Base-by-base conservation (phyloP, 2,888 invertebrate species). In the Encarsia formosa region DNA sequence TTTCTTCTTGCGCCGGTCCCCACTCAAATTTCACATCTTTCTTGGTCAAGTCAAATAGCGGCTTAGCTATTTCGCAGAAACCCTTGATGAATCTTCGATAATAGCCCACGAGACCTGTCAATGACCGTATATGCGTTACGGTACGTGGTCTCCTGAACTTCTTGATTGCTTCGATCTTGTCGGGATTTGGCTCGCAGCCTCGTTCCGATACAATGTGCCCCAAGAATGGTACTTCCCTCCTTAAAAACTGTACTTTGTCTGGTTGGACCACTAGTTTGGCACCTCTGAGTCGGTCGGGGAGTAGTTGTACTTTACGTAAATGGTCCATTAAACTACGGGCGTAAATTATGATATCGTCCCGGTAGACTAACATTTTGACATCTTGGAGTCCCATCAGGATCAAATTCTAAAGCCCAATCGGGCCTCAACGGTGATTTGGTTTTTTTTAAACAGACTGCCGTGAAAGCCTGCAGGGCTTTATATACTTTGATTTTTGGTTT, bases 241-340 rank as follows among this genome's bases (percentile, higher is more conserved):
- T 37, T 5, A 53, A 11, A 15, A 53, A 49, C 5, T 53, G 11
- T 5, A 42, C 49, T 31, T 53, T 49, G 9, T 49, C 43, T 3
- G 39, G 43, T 16, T 53, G 43, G 2, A 53, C 9, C 1, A 34
- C 35, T 2, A 53, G n/a, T 3, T 18, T 29, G 2, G 53, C 49
- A 1, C 11, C 20, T 24, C 32, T 31, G 2, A 53, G 19, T n/a
- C 53, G 11, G 18, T 34, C 43, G 13, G 49, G 23, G n/a, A 53
- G 19, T 32, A 13, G 37, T 4, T n/a, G n/a, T n/a, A n/a, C n/a
- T n/a, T n/a, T n/a, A n/a, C n/a, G n/a, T n/a, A n/a, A n/a, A n/a
- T n/a, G n/a, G n/a, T n/a, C n/a, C n/a, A n/a, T n/a, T n/a, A n/a
- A n/a, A n/a, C n/a, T n/a, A n/a, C n/a, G n/a, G n/a, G n/a, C n/a